Evolutionary conservation across 2,888 invertebrate species (phyloP), one percentile per base, ranked within the genome.

Genomic region (Schrankia costaestrigalis): DNA sequence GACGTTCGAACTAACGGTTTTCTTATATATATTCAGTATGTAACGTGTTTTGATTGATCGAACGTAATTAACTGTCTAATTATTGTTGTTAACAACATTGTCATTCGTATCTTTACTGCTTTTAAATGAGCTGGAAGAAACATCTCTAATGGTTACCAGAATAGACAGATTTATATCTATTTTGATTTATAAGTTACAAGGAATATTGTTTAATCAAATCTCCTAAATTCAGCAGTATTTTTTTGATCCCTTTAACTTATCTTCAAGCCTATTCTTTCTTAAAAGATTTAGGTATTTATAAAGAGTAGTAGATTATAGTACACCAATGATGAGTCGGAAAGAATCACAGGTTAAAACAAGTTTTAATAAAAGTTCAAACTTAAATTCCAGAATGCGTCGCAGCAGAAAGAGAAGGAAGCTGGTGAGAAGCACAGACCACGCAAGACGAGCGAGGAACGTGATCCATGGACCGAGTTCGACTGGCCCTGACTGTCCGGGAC

Each of bases 401-500:
- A 84, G 84, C 45, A 81, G 87, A 63, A 87, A 84, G 44, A 83
- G 83, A 81, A 85, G 86, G 63, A 86, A 86, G 56, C 59, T 85
- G 18, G 62, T 64, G 11, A 52, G 72, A 5, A 75, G 76, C 27
- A 46, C 67, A 8, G 74, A 72, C 6, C 59, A 67, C 6, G 22
- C 44, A 12, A 63, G 80, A 24, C 58, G 70, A 9, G 41, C 66
- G 17, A 57, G 78, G n/a, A 66, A 68, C 37, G 55, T 65, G 11
- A 44, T 51, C 10, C 57, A 41, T 21, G 55, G 35, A 3, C 56
- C 55, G 1, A 40, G 32, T 4, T 48, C 51, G 0, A 59, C 63
- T 1, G 71, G 68, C 2, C 79, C 78, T 0, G 79, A 93, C 56
- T 95, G 95, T 70, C 91, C 92, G 23, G 95, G 95, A 11, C 89